These are phyloP conservation scores for Hippopotamyrus pictus DNA, from an alignment of 2,797 vertebrate species.

Conservation along the genomic window DNA sequence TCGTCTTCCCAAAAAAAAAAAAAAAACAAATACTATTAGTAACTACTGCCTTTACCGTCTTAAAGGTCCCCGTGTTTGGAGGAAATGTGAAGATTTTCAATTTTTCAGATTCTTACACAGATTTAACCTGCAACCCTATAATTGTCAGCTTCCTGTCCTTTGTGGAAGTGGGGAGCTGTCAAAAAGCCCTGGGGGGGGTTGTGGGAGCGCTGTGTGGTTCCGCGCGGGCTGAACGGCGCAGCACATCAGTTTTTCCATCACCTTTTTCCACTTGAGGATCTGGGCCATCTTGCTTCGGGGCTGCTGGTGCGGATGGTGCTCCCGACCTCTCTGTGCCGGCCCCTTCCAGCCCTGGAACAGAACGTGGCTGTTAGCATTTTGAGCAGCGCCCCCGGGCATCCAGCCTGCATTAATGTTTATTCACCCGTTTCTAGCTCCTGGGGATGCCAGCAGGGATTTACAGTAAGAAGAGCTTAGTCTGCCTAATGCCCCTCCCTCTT, in stretches of 20 bases:
- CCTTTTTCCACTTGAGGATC: slow-evolving; percentile 9
- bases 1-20: neutral
- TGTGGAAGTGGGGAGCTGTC: neutral
- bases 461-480: neutral
- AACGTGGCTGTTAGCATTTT: neutral
- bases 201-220: neutral
- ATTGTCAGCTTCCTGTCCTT: neutral
- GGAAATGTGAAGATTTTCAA: neutral
- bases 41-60: neutral
- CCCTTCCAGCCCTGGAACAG: neutral
- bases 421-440: neutral
- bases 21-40: neutral
- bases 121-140: neutral
- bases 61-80: neutral
- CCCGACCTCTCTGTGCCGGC: neutral
- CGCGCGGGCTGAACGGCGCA: neutral
- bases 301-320: neutral
- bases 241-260: neutral
- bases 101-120: neutral
- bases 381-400: neutral
- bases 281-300: neutral
- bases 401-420: neutral
- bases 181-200: neutral
- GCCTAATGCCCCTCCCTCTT: neutral
- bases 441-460: neutral